Percentiles rank a stretch among this genome's conserved stretches.
phyloP scores from a whole-genome alignment of 2,888 invertebrate genomes.

The Aphidoletes aphidimyza region DNA sequence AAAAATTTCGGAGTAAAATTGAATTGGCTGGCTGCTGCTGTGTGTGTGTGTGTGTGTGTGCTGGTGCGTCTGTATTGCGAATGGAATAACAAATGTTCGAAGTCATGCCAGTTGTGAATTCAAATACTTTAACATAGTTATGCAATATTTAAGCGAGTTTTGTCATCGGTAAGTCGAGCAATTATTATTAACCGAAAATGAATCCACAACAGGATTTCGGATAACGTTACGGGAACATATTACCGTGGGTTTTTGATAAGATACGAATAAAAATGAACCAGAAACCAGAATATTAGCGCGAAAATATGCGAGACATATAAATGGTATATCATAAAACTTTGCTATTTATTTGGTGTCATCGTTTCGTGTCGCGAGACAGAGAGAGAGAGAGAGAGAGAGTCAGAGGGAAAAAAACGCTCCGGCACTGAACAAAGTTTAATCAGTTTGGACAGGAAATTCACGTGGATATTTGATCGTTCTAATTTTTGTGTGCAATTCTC shows the following conservation, averaged over 20 bases:
- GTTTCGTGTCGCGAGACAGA: no score
- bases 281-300: no score
- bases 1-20: not conserved
- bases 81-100: not conserved
- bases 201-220: not conserved
- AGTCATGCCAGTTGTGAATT: not conserved
- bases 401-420: not conserved
- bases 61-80: no score
- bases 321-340: no score
- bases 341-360: no score
- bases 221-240: not conserved
- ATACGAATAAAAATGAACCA: not conserved
- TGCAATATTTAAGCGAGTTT: slow-evolving; percentile 12
- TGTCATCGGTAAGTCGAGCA: not conserved
- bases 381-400: no score
- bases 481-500: not conserved
- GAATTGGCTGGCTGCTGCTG: no score
- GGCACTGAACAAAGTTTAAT: not conserved
- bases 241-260: not conserved
- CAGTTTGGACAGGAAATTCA: not conserved
- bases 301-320: no score
- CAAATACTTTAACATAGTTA: not conserved
- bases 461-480: slow-evolving; percentile 20
- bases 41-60: no score
- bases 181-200: not conserved